Percentiles rank a stretch among this genome's conserved stretches.
Evolutionary conservation across 2,888 invertebrate species (phyloP).

Genomic region (Heliconius charithonia): DNA sequence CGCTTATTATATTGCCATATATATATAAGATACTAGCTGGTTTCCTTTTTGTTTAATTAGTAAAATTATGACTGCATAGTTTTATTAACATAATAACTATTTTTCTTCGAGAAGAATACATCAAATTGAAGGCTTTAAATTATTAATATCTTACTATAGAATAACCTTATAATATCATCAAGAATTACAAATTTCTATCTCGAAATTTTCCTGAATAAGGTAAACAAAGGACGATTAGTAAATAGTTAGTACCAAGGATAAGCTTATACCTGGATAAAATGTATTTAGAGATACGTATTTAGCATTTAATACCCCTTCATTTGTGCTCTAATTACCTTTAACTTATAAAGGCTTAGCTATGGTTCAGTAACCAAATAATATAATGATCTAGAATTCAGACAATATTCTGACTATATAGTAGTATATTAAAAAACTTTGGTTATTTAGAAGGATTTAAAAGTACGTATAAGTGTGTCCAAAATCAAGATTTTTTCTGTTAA

Average conservation of each 20-base stretch:
- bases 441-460: not conserved
- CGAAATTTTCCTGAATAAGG: not conserved
- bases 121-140: too few species aligned
- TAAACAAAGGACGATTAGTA: conserved; percentile 20
- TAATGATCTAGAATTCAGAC: not conserved
- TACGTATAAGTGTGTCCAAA: not conserved
- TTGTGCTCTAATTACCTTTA: conserved; percentile 18
- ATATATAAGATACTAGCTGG: too few species aligned
- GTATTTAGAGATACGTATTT: conserved; percentile 15
- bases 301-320: conserved; percentile 19
- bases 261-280: conserved; percentile 10
- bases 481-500: not conserved
- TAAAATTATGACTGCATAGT: too few species aligned
- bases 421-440: not conserved
- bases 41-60: not conserved
- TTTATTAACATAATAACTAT: too few species aligned
- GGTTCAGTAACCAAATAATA: not conserved
- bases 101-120: too few species aligned
- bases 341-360: conserved; percentile 14
- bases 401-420: not conserved
- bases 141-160: not conserved
- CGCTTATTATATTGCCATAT: not conserved
- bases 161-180: not conserved
- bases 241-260: conserved; percentile 7
- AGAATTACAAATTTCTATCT: not conserved